Percentiles rank a stretch among this genome's conserved stretches.
Conservation (phyloP, 2,797 vertebrate species). For the Neosilurus hyrtlii region DNA sequence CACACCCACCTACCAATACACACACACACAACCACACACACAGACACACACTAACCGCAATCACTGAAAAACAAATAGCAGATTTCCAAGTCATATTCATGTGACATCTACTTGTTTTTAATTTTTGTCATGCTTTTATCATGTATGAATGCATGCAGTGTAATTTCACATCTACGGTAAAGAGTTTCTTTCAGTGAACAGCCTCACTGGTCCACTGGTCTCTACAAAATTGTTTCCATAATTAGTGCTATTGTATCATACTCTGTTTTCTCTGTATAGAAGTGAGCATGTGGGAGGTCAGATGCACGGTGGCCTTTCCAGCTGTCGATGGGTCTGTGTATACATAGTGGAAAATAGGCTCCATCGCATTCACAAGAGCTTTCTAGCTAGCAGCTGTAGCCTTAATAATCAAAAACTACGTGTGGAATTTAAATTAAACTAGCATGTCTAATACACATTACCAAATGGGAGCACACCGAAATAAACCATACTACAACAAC, state of each 20-base stretch:
- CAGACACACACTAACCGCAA: constrained; percentile 11
- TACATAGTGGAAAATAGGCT: constrained; percentile 59
- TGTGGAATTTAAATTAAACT: constrained; percentile 43
- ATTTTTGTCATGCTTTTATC: background rate
- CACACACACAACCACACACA: constrained; percentile 23
- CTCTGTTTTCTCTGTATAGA: constrained; percentile 44
- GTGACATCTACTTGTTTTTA: constrained; percentile 20
- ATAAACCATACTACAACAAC: constrained; percentile 23
- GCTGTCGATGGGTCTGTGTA: constrained; percentile 54
- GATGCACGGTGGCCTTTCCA: constrained; percentile 53
- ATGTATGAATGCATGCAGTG: background rate
- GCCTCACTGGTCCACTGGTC: background rate
- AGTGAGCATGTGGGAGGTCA: constrained; percentile 58
- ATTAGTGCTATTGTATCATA: constrained; percentile 38
- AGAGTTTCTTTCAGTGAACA: constrained; percentile 16
- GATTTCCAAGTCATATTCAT: background rate
- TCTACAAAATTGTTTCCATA: constrained; percentile 22
- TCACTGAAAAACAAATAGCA: constrained; percentile 21
- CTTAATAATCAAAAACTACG: constrained; percentile 55
- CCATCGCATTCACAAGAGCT: constrained; percentile 36
- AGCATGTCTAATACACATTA: constrained; percentile 11
- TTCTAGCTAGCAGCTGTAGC: constrained; percentile 49
- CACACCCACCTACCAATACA: background rate
- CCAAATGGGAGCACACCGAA: background rate
- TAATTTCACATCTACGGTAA: background rate